Base-by-base conservation (phyloP, 2,113 vertebrate genomes). In the Acanthochromis polyacanthus region DNA sequence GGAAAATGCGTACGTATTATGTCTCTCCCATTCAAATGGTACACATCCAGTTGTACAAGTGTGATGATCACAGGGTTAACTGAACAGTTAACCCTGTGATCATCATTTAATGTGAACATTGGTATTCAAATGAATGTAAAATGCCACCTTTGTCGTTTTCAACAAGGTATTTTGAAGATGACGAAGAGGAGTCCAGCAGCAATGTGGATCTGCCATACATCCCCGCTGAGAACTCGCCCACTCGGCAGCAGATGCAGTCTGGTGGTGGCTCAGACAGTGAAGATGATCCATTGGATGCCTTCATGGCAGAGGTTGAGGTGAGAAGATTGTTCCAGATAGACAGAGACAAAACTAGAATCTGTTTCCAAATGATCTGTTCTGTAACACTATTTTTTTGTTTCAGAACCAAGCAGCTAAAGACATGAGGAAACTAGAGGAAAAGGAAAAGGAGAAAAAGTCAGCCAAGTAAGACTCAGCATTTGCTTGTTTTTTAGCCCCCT, bases 221-320 rank as follows among this genome's bases (percentile, higher is more conserved):
- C 89, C 98, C 98, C 0, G 98, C 98, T 15, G 98, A 99, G 93
- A 99, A 99, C 86, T 99, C 98, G 4, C 98, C 98, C 30, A 99
- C 98, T 52, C 95, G 98, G 66, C 96, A 98, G 90, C 97, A 99
- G 80, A 96, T 99, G 79, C 94, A 95, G 78, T 92, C 96, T 36
- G 96, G 96, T 43, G 91, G 94, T 0, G 97, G 97, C 67, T 99
- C 98, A 40, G 98, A 99, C 92, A 99, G 98, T 0, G 98, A 99
- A 17, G 98, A 99, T 63, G 98, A 99, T 75, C 98, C 98, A 22
- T 93, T 99, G 75, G 98, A 99, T 82, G 97, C 98, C 17, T 99
- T 99, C 80, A 99, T 99, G 98, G 98, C 98, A 75, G 97, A 99
- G 93, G 98, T 99, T 73, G 98, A 99, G 96, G 98, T 96, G 87